Evolutionary conservation across 2,888 invertebrate genomes (phyloP), one percentile per base, ranked within the genome.

Genomic region (Protophormia terraenovae): DNA sequence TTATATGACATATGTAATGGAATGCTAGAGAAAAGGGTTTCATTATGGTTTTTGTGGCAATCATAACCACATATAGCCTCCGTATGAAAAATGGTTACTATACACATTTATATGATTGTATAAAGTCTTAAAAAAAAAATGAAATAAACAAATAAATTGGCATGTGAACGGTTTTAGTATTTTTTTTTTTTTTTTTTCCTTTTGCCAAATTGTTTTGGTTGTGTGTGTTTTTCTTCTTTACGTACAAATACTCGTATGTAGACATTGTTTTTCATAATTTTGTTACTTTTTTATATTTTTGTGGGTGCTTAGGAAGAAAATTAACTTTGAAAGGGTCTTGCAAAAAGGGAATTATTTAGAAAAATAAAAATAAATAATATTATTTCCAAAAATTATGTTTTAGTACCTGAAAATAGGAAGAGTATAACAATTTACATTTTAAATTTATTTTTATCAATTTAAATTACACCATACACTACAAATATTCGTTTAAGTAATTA

Each of bases 1-100:
- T 29, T 10, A 8, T 24, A 47, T 66, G 29, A 22, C 22, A 60
- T 10, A 32, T 62, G 62, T 14, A 6, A 60, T 32, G 6, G 7
- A n/a, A 29, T 45, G 24, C n/a, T 27, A 66, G 45, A 16, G 19
- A 41, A 77, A 77, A 67, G 67, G 67, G 45, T 67, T 77, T 22
- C 16, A 47, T 58, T 58, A 24, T 47, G 66, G 3, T 47, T 77
- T 77, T 22, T 35, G 22, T 27, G 24, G 45, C 58, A 67, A 35
- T 77, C 32, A 58, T 67, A 77, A 67, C 45, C 55, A 67, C 32
- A 64, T 64, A 64, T 64, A 29, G 41, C 24, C 38, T 24, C 10
- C 14, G 1, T 64, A 41, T 41, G 22, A 64, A 64, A n/a, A 38
- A 64, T 38, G 38, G 12, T 41, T 38, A 4, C 14, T 16, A 27